Conservation (phyloP, 2,113 vertebrate species). For the Burhinus bistriatus region DNA sequence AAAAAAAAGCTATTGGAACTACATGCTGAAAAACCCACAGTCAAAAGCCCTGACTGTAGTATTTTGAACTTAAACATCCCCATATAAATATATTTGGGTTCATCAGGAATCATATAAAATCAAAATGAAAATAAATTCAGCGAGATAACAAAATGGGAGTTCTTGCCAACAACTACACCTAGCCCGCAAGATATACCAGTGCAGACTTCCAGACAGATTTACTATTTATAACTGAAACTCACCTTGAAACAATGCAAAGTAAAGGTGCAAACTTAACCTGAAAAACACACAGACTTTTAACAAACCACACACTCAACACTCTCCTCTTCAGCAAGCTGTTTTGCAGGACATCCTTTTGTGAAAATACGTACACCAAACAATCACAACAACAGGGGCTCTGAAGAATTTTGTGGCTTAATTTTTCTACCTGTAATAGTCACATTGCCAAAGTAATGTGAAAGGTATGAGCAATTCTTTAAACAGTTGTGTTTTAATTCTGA, state of each 20-base stretch:
- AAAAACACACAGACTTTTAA: neutral
- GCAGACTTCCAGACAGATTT: neutral
- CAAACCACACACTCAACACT: neutral
- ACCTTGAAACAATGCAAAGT: neutral
- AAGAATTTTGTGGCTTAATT: neutral
- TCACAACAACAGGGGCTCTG: neutral
- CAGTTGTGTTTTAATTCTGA: slow-evolving; percentile 41
- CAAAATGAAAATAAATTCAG: neutral
- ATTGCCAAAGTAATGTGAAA: slow-evolving; percentile 35
- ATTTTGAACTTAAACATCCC: neutral
- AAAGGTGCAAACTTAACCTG: neutral
- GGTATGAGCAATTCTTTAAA: slow-evolving; percentile 44
- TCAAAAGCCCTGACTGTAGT: neutral
- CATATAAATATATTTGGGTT: neutral
- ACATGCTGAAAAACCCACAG: neutral
- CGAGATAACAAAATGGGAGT: neutral
- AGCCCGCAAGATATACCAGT: neutral
- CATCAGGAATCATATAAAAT: neutral
- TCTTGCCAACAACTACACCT: neutral
- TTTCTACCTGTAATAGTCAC: slow-evolving; percentile 23
- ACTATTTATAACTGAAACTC: slow-evolving; percentile 1
- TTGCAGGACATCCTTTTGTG: neutral
- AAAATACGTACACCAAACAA: neutral
- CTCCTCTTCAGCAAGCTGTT: neutral
- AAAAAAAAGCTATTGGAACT: neutral